Percentiles rank a stretch among this genome's conserved stretches.
Evolutionary conservation across 1,140 invertebrate species (phyloP).

Genomic region (Anastrepha ludens): DNA sequence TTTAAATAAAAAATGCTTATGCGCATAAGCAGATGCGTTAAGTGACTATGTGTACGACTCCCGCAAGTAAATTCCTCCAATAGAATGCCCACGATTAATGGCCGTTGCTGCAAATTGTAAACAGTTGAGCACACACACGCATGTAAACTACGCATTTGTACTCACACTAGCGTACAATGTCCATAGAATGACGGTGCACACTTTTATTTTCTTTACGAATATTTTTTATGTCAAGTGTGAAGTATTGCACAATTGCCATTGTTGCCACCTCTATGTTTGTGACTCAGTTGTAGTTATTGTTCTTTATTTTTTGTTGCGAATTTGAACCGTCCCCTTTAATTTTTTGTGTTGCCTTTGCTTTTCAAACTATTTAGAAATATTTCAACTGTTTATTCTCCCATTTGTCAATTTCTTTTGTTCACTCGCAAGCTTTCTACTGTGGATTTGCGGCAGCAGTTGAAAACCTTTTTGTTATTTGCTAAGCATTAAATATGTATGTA

Average conservation of each 20-base stretch:
- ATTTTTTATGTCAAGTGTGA: conserved; percentile 41
- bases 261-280: background rate
- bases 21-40: too few species aligned
- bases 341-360: background rate
- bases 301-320: background rate
- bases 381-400: too few species aligned
- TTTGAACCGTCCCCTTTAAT: background rate
- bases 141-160: background rate
- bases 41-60: background rate
- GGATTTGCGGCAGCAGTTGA: background rate
- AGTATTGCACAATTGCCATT: conserved; percentile 20
- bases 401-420: too few species aligned
- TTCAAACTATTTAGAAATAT: too few species aligned
- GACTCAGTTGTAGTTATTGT: background rate
- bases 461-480: too few species aligned
- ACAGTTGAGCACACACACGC: background rate
- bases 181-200: background rate
- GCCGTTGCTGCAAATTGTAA: background rate
- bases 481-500: too few species aligned
- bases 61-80: background rate
- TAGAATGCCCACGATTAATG: background rate
- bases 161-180: background rate
- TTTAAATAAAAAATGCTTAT: too few species aligned
- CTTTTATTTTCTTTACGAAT: conserved; percentile 23
- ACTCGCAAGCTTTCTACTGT: too few species aligned